Evolutionary conservation across 2,797 vertebrate genomes (phyloP).

Genomic region (Anguilla megastoma): DNA sequence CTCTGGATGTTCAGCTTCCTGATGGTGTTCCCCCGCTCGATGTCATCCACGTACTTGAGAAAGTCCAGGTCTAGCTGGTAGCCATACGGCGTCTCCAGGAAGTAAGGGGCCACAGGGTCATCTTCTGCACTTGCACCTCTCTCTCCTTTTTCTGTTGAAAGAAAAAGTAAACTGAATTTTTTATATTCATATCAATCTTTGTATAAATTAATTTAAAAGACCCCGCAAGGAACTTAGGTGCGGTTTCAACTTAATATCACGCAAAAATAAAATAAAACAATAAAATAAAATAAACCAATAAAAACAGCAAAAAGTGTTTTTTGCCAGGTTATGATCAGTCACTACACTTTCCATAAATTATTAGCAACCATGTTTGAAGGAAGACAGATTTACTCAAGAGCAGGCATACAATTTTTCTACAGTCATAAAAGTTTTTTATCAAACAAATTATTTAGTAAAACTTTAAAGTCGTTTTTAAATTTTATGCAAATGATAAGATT

Average conservation of each 20-base stretch:
- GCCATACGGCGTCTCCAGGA: slow-evolving; percentile 96
- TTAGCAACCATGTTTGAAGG: not conserved
- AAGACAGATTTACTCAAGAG: not conserved
- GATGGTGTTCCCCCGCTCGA: slow-evolving; percentile 94
- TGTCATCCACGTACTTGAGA: slow-evolving; percentile 97
- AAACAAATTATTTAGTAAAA: not conserved
- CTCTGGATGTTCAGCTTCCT: slow-evolving; percentile 91
- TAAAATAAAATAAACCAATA: no score
- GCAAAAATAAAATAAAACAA: not conserved
- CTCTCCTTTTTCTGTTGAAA: slow-evolving; percentile 75
- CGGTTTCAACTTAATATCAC: not conserved
- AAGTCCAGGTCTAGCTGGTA: slow-evolving; percentile 97
- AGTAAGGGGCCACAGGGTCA: slow-evolving; percentile 75
- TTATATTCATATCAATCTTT: not conserved
- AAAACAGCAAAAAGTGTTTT: not conserved
- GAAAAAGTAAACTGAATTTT: not conserved
- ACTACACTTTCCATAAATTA: not conserved
- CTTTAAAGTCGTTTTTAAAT: not conserved
- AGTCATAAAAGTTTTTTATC: not conserved
- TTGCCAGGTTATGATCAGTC: not conserved
- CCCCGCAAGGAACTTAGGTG: not conserved
- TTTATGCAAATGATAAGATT: not conserved
- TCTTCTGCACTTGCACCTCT: slow-evolving; percentile 72
- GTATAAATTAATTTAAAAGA: not conserved
- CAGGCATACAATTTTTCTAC: not conserved